A percentile compares a stretch with the other conserved stretches of the same genome.
These are phyloP conservation scores for Drosophila diplacantha DNA, from an alignment of 2,888 invertebrate genomes.

Conservation along the genomic window DNA sequence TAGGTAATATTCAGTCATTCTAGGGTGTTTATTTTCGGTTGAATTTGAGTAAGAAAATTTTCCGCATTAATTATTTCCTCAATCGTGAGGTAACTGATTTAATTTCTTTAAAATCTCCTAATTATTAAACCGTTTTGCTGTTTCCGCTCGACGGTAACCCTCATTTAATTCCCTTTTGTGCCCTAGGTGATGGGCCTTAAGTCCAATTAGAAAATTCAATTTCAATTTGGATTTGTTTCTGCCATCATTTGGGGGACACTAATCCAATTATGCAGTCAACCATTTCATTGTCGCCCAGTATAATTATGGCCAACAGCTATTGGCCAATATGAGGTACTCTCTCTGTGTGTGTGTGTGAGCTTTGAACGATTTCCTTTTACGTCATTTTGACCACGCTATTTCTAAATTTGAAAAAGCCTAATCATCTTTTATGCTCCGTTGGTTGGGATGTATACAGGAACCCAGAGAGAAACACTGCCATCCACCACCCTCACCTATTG, in stretches of 20 bases:
- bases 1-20: neutral
- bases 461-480: slow-evolving; percentile 4
- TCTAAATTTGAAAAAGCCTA: slow-evolving; percentile 62
- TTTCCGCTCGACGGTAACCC: slow-evolving; percentile 22
- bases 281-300: slow-evolving; percentile 57
- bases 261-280: slow-evolving; percentile 48
- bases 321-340: slow-evolving; percentile 9
- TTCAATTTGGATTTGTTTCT: slow-evolving; percentile 38
- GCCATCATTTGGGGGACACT: slow-evolving; percentile 30
- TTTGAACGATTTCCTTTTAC: slow-evolving; percentile 50
- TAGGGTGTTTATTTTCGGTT: neutral
- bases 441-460: slow-evolving; percentile 27
- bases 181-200: slow-evolving; percentile 26
- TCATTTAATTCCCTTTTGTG: slow-evolving; percentile 33
- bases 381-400: slow-evolving; percentile 46
- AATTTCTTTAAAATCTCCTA: neutral
- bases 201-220: slow-evolving; percentile 41
- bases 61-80: neutral
- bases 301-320: slow-evolving; percentile 57
- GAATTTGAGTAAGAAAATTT: neutral
- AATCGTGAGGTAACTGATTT: neutral
- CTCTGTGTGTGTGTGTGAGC: slow-evolving; percentile 7
- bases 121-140: slow-evolving; percentile 12
- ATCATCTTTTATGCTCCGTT: slow-evolving; percentile 64
- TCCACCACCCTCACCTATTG: slow-evolving; percentile 57